These are phyloP conservation scores for Apistogramma diplotaenia DNA, from an alignment of 2,113 vertebrate species.

Conservation along the genomic window DNA sequence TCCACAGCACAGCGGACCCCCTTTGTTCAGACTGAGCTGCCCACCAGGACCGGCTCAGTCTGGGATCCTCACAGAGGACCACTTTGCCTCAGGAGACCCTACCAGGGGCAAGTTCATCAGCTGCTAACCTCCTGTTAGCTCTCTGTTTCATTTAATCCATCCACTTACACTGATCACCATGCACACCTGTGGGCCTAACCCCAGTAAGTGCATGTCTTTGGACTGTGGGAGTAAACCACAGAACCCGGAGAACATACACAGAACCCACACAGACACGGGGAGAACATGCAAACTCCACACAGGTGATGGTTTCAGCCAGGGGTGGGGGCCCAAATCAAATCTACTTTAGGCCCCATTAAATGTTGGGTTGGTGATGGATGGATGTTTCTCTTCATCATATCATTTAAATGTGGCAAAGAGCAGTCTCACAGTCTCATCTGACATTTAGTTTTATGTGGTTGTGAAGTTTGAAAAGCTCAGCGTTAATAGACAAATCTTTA, in stretches of 20 bases:
- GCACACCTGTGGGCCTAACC: no score
- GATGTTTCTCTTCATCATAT: neutral
- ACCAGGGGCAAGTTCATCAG: neutral
- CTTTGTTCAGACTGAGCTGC: neutral
- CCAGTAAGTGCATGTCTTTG: no score
- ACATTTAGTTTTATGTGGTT: neutral
- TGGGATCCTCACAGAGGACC: neutral
- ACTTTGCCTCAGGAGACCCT: neutral
- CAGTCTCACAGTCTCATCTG: neutral
- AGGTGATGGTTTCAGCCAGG: neutral
- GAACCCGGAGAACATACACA: no score
- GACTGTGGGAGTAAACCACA: no score
- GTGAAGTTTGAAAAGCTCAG: neutral
- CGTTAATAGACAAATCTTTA: neutral
- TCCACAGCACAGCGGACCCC: neutral
- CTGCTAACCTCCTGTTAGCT: neutral
- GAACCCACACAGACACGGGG: no score
- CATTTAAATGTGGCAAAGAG: neutral
- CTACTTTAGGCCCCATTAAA: neutral
- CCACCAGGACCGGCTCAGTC: neutral
- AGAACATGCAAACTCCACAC: no score
- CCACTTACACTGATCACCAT: no score
- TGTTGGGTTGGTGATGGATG: neutral
- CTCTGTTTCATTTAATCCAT: no score
- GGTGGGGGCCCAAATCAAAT: neutral